phyloP scores from a whole-genome alignment of 2,113 vertebrate species.

The Pedetes capensis region DNA sequence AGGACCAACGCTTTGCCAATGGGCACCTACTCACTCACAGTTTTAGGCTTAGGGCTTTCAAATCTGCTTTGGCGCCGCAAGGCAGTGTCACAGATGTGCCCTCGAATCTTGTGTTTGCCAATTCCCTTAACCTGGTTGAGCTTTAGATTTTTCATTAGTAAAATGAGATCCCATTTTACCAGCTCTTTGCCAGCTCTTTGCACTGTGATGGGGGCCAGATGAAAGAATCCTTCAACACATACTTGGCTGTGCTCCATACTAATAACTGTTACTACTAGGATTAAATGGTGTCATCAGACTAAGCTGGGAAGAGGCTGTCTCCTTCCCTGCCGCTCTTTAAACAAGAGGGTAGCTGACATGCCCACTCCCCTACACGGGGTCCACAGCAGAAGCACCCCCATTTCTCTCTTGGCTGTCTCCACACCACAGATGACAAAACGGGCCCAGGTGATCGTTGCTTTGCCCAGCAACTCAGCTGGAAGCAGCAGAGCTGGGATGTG shows the following conservation, averaged over 20 bases:
- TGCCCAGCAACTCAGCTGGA: fast-evolving
- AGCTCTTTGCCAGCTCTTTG: neutral
- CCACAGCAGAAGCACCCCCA: neutral
- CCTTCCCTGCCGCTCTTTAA: neutral
- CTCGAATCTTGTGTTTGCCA: neutral
- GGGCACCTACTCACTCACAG: neutral
- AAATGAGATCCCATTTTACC: neutral
- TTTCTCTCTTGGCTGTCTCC: neutral
- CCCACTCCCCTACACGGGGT: fast-evolving
- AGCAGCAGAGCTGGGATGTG: neutral
- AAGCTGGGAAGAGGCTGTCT: neutral
- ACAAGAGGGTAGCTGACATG: neutral
- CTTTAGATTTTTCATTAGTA: neutral
- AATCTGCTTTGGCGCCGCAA: neutral
- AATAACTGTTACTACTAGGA: neutral
- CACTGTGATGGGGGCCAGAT: neutral
- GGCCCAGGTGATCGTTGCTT: neutral
- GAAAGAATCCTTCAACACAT: neutral
- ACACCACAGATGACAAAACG: neutral
- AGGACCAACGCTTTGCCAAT: neutral
- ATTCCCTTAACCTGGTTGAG: neutral
- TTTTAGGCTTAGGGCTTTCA: neutral
- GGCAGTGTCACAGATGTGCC: neutral
- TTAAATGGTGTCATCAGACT: neutral
- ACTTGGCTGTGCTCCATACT: neutral